Evolutionary conservation across 2,888 invertebrate species (phyloP).

Genomic region (Spisula subtruncata): DNA sequence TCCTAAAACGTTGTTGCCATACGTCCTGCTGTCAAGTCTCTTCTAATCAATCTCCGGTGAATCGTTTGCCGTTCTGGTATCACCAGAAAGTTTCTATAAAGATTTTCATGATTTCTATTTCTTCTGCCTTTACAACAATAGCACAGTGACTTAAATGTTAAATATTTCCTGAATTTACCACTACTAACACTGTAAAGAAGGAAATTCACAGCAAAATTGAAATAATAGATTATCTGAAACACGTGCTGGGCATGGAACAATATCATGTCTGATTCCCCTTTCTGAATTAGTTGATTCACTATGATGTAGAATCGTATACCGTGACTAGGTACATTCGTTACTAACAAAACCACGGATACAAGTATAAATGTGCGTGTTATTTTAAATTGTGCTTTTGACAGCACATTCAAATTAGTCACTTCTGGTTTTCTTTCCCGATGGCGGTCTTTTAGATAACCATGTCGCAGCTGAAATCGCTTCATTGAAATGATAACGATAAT

Average conservation of each 20-base stretch:
- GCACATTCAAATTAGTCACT: conserved; percentile 53
- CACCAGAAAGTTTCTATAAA: conserved; percentile 44
- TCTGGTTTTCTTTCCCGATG: conserved; percentile 40
- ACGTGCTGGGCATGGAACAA: conserved; percentile 75
- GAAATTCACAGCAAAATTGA: conserved; percentile 80
- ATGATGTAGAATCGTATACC: conserved; percentile 79
- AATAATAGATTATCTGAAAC: conserved; percentile 78
- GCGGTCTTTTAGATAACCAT: conserved; percentile 42
- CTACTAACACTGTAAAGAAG: conserved; percentile 78
- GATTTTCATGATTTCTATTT: conserved; percentile 34
- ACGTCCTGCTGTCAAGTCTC: conserved; percentile 3
- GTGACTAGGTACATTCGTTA: conserved; percentile 83
- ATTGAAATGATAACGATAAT: conserved; percentile 64
- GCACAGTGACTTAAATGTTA: conserved; percentile 53
- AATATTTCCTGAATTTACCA: conserved; percentile 74
- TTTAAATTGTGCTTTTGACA: conserved; percentile 76
- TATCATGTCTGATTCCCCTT: conserved; percentile 5
- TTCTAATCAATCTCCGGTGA: conserved; percentile 29
- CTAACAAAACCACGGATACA: conserved; percentile 80
- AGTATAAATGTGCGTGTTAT: conserved; percentile 81
- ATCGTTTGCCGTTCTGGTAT: conserved; percentile 31
- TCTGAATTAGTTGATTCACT: conserved; percentile 64
- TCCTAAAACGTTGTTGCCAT: neutral
- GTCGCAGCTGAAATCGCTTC: conserved; percentile 51
- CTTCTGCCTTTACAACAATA: conserved; percentile 39